Evolutionary conservation across 2,113 vertebrate species (phyloP).

Genomic region (Thomomys bottae): DNA sequence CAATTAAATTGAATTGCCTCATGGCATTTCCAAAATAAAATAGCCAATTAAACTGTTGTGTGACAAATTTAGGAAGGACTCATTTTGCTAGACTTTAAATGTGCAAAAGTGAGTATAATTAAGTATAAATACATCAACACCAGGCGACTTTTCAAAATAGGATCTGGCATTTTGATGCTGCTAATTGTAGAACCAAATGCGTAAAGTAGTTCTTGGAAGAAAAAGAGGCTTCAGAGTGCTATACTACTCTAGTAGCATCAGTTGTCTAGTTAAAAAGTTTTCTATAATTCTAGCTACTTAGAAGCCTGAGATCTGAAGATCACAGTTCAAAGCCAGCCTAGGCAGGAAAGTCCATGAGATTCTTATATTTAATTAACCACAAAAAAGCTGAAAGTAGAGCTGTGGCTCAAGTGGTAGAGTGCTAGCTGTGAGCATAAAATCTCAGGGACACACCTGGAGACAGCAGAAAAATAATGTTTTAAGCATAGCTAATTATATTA

Average conservation of each 20-base stretch:
- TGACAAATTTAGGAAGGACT: background rate
- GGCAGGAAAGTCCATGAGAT: too few species aligned
- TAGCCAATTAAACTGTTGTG: conserved; percentile 34
- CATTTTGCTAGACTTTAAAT: conserved; percentile 26
- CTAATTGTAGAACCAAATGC: background rate
- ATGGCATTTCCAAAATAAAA: conserved; percentile 46
- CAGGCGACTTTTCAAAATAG: background rate
- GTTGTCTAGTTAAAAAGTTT: background rate
- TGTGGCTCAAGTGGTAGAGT: too few species aligned
- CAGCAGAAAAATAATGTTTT: too few species aligned
- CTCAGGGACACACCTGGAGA: too few species aligned
- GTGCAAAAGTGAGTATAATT: conserved; percentile 14
- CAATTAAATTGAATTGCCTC: conserved; percentile 27
- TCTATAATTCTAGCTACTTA: background rate
- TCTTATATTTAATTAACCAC: too few species aligned
- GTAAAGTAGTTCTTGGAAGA: background rate
- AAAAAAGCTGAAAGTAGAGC: too few species aligned
- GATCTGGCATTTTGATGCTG: conserved; percentile 2
- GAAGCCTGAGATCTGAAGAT: too few species aligned
- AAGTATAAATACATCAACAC: background rate
- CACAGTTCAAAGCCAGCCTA: too few species aligned
- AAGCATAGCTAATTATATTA: too few species aligned
- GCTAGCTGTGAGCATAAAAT: too few species aligned
- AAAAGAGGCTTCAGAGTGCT: background rate
- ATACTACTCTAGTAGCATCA: background rate